These are phyloP conservation scores for Graphium colonna DNA, from an alignment of 2,888 invertebrate species.

Conservation along the genomic window DNA sequence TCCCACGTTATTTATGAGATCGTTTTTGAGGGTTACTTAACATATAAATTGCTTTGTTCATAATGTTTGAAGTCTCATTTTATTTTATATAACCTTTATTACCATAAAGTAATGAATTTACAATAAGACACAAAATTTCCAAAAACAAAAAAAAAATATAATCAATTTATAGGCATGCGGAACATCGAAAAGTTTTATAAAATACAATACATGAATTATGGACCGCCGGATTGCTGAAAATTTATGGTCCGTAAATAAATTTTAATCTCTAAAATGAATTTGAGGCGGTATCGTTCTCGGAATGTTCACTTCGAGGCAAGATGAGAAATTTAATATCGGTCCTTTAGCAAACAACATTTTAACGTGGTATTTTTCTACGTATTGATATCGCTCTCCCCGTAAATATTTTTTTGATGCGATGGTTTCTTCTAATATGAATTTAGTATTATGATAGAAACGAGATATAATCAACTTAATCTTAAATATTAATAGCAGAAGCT, in stretches of 20 bases:
- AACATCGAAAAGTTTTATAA: not conserved
- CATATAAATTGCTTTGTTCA: conserved; percentile 18
- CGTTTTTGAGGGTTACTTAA: conserved; percentile 13
- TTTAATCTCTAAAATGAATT: conserved; percentile 4
- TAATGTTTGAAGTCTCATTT: no score
- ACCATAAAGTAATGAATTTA: no score
- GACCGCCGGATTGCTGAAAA: not conserved
- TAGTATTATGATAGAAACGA: no score
- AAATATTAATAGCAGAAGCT: no score
- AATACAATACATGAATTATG: conserved; percentile 1
- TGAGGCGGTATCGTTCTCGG: not conserved
- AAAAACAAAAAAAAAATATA: no score
- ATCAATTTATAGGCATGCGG: no score
- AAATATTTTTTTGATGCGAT: no score
- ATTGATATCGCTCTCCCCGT: no score
- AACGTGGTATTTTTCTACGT: not conserved
- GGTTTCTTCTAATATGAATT: no score
- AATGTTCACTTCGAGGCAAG: conserved; percentile 2
- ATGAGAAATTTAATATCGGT: conserved; percentile 14
- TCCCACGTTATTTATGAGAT: conserved; percentile 13
- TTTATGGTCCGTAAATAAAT: conserved; percentile 9
- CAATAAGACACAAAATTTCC: no score
- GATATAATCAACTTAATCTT: no score
- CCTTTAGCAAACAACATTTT: not conserved
- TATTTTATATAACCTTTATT: no score